These are phyloP conservation scores for Orbicella faveolata DNA, from an alignment of 64 coral and sea anemone species.

Conservation along the genomic window DNA sequence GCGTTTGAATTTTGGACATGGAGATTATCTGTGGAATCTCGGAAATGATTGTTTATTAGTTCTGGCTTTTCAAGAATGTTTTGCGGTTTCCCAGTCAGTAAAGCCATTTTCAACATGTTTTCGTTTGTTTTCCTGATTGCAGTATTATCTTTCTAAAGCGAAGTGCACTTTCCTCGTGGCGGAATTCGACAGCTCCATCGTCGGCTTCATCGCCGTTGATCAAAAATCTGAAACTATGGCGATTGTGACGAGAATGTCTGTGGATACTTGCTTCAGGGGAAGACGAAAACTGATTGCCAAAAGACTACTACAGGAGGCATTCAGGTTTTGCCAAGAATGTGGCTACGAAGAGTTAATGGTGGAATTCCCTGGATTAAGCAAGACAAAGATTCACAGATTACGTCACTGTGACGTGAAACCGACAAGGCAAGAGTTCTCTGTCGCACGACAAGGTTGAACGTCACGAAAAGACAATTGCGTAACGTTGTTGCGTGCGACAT, in stretches of 20 bases:
- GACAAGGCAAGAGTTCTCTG: constrained; percentile 4
- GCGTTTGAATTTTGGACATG: too few relatives aligned
- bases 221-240: constrained; percentile 37
- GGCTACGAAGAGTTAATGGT: constrained; percentile 19
- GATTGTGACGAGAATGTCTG: constrained; percentile 17
- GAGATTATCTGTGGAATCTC: neutral
- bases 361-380: constrained; percentile 16
- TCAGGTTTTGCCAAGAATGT: constrained; percentile 36
- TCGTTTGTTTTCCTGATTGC: neutral
- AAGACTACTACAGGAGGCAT: constrained; percentile 33
- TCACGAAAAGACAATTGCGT: neutral
- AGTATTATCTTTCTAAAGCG: constrained; percentile 35
- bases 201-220: constrained; percentile 54
- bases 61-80: neutral
- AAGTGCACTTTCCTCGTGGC: constrained; percentile 46
- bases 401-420: neutral
- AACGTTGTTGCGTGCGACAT: neutral
- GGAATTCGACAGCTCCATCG: constrained; percentile 49
- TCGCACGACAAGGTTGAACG: constrained; percentile 11
- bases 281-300: constrained; percentile 22
- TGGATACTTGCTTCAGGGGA: constrained; percentile 35
- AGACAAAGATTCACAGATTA: constrained; percentile 4
- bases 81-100: neutral
- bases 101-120: neutral
- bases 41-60: neutral